Evolutionary conservation across 2,113 vertebrate species (phyloP).

Genomic region (Formicarius rufipectus): DNA sequence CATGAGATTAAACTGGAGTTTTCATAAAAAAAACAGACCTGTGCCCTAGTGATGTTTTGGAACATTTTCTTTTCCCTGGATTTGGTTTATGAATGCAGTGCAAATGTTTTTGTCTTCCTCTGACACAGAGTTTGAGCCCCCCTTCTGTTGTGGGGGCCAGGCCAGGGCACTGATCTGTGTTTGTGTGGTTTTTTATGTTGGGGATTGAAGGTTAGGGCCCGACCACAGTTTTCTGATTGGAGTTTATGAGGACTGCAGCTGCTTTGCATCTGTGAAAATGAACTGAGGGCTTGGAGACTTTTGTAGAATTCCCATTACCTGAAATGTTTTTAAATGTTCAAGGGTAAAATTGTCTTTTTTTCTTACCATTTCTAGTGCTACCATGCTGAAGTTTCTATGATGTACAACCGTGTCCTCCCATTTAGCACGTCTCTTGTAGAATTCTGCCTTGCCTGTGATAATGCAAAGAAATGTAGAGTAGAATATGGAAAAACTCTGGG

Average conservation of each 20-base stretch:
- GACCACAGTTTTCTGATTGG: background rate
- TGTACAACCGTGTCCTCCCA: background rate
- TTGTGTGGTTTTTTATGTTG: background rate
- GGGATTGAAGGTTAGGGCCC: background rate
- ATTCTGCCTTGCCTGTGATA: background rate
- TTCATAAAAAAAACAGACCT: constrained; percentile 62
- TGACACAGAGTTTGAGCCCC: background rate
- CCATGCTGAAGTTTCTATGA: background rate
- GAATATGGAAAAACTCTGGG: background rate
- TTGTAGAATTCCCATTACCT: background rate
- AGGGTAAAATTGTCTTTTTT: background rate
- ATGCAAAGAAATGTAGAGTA: background rate
- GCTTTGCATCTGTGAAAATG: background rate
- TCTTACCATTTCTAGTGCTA: background rate
- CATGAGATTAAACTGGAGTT: constrained; percentile 75
- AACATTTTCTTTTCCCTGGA: background rate
- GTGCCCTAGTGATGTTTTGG: constrained; percentile 49
- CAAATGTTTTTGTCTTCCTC: background rate
- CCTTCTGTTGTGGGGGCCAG: background rate
- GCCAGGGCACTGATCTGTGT: background rate
- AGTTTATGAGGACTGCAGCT: background rate
- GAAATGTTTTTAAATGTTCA: background rate
- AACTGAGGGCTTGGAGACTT: background rate
- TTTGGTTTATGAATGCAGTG: background rate
- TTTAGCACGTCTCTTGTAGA: background rate